Evolutionary conservation across 2,797 vertebrate species (phyloP), one percentile per base, ranked within the genome.

Genomic region (Sebastes flavidus): DNA sequence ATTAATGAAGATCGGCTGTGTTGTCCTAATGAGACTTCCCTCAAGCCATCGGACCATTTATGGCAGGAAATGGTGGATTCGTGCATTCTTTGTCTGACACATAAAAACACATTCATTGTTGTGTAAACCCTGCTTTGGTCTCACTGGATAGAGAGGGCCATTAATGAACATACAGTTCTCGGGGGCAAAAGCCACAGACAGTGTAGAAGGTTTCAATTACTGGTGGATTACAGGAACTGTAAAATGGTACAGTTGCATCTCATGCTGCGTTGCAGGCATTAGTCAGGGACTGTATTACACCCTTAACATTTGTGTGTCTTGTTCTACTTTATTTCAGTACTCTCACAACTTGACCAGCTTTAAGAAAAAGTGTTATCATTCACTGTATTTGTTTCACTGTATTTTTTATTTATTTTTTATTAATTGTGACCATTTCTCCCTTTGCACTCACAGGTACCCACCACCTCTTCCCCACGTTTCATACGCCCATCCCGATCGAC

Each of bases 401-500:
- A 7, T 69, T 22, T 36, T 20, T 0, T 11, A 4, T 0, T 25
- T 25, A 5, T 20, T 7, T 42, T 6, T 6, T 42, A 16, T 1
- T 18, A n/a, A 56, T 59, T 49, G 2, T 69, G 69, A 77, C 27
- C 13, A 14, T 52, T 52, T 65, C 24, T 82, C 18, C 80, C 32
- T 81, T 59, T 83, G 46, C 65, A 12, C 88, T 92, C 80, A 83
- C 97, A 99, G 98, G 97, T 91, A 94, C 96, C 12, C 97, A 97
- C 84, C 97, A 97, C 86, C 95, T 99, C 88, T 97, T 99, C 94
- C 97, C 98, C 0, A 95, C 97, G 2, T 98, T 99, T 92, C 98
- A 99, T 82, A 95, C 97, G 4, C 98, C 98, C 62, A 97, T 99
- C 75, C 98, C 98, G 0, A 96, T 99, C 88, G 98, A 99, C 95